Conservation (phyloP, 2,113 vertebrate species). For the Tapirus terrestris region DNA sequence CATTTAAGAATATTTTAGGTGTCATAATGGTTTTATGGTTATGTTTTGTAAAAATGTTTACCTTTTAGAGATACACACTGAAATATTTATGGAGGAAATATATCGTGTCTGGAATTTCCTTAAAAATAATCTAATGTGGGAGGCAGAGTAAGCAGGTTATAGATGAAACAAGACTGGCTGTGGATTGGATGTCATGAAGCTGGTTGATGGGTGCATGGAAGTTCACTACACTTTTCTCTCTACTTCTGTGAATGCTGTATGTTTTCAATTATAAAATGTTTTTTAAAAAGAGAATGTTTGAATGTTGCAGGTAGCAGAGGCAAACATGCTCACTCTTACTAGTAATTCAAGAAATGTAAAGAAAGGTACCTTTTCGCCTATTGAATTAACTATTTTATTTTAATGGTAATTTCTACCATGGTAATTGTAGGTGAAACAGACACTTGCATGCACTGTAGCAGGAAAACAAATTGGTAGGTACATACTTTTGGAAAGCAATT, state of each 20-base stretch:
- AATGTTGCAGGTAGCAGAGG: not conserved
- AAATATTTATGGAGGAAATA: constrained; percentile 45
- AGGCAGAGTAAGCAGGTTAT: not conserved
- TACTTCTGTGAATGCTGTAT: not conserved
- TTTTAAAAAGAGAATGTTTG: not conserved
- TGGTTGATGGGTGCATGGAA: not conserved
- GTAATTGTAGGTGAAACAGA: not conserved
- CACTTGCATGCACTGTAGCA: not conserved
- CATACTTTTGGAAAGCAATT: not conserved
- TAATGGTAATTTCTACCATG: not conserved
- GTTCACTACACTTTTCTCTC: not conserved
- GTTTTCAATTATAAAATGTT: constrained; percentile 9
- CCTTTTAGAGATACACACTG: not conserved
- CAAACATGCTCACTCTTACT: not conserved
- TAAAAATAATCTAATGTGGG: not conserved
- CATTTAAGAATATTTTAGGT: not conserved
- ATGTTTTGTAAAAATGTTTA: not conserved
- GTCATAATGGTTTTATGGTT: not conserved
- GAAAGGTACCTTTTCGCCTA: not conserved
- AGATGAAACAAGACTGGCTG: not conserved
- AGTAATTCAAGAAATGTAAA: constrained; percentile 31
- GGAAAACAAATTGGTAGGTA: not conserved
- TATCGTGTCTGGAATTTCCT: not conserved
- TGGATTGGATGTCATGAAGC: not conserved
- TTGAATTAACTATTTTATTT: not conserved